Percentiles rank a stretch among this genome's conserved stretches.
phyloP scores from a whole-genome alignment of 2,888 invertebrate genomes.

The Oxycera nigricornis region DNA sequence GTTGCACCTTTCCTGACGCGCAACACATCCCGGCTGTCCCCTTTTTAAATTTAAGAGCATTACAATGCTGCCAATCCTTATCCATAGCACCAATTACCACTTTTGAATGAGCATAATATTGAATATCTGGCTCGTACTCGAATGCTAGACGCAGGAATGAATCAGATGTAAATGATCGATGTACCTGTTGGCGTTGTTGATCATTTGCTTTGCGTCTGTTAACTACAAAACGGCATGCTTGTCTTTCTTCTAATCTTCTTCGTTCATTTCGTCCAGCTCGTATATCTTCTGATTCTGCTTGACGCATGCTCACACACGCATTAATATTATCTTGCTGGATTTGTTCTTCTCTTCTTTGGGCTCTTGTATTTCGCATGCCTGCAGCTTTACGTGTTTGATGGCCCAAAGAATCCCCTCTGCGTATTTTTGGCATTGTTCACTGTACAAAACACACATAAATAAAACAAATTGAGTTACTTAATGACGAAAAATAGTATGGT shows the following conservation, averaged over 20 bases:
- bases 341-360: constrained; percentile 1
- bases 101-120: constrained; percentile 51
- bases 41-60: constrained; percentile 50
- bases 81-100: constrained; percentile 49
- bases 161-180: constrained; percentile 49
- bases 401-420: neutral
- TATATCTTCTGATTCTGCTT: constrained; percentile 48
- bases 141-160: constrained; percentile 43
- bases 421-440: constrained; percentile 1
- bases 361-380: neutral
- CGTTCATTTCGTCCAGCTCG: constrained; percentile 49
- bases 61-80: constrained; percentile 45
- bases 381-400: neutral
- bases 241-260: constrained; percentile 47
- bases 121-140: constrained; percentile 50
- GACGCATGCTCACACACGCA: constrained; percentile 42
- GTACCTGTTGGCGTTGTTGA: constrained; percentile 48
- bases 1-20: constrained; percentile 48
- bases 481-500: neutral
- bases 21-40: constrained; percentile 44
- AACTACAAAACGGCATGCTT: constrained; percentile 47
- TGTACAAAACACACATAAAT: constrained; percentile 3
- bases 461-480: neutral
- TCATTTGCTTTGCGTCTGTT: constrained; percentile 49
- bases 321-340: neutral